Evolutionary conservation across 23 tunicate species (phyloP), one percentile per base, ranked within the genome.

Genomic region (Halocynthia roretzi): DNA sequence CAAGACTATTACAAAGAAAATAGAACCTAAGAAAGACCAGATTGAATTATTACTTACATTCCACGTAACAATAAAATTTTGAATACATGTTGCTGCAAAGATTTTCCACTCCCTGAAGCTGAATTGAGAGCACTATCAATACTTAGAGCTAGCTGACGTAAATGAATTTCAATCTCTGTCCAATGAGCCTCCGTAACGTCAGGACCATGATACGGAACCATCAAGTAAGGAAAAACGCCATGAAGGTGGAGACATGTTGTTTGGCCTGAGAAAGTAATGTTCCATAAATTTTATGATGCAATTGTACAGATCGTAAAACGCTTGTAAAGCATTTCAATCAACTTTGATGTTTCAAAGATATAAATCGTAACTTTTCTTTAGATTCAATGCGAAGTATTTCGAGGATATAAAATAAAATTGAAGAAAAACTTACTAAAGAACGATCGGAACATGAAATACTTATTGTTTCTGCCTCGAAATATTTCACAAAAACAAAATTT

Each of bases 211-310:
- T 83, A 86, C 22, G 85, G 85, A 8, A 86, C 71, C 85, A 92
- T 57, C 18, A 92, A 69, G 61, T 92, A 92, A 15, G 91, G 91
- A 82, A 92, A 86, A 7, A 80, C 83, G 6, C 98, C 91, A 83
- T 92, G 98, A 52, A 92, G 31, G 56, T 92, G 82, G 62, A 86
- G 56, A 62, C 98, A 92, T 10, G 87, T 72, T 17, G 80, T 81
- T 75, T 92, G 98, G 49, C 98, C 98, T 92, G 66, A 23, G 6
- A 57, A 19, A 70, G 19, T 11, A 67, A 2, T 67, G 17, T 15
- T 60, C 17, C 17, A 60, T 15, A 60, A n/a, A n/a, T 4, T 60
- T 60, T 60, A n/a, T 15, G 17, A 60, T 17, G 17, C 64, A 60
- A 60, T 17, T n/a, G 17, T 15, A 60, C 64, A n/a, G 17, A 60